These are phyloP conservation scores for Trididemnum miniatum DNA, from an alignment of 23 tunicate species.

Conservation along the genomic window DNA sequence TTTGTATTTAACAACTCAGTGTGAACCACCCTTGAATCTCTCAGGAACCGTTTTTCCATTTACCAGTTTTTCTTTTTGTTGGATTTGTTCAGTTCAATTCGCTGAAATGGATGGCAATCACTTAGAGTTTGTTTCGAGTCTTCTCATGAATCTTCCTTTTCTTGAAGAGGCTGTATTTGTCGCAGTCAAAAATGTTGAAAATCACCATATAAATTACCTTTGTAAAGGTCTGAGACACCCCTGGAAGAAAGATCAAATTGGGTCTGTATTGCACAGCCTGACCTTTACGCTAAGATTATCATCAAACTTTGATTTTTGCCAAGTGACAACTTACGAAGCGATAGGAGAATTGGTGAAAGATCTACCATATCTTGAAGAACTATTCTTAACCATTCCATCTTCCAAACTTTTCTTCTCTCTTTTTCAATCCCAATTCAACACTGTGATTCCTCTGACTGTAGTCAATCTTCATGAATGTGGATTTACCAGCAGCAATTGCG, in stretches of 20 bases:
- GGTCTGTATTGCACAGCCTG: conserved; percentile 40
- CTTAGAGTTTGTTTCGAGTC: conserved; percentile 31
- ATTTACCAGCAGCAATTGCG: conserved; percentile 24
- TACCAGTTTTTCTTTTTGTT: background rate
- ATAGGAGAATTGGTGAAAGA: conserved; percentile 15
- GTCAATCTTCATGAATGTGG: conserved; percentile 23
- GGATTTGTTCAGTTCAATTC: conserved; percentile 43
- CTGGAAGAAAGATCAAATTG: background rate
- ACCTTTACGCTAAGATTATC: conserved; percentile 15
- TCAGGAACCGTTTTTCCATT: conserved; percentile 57
- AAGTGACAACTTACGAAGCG: conserved; percentile 40
- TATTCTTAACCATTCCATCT: conserved; percentile 15
- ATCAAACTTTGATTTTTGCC: conserved; percentile 26
- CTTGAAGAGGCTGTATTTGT: conserved; percentile 37
- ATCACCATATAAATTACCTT: conserved; percentile 19
- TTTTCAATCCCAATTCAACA: background rate
- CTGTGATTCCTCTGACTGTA: conserved; percentile 40
- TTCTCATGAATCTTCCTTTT: conserved; percentile 48
- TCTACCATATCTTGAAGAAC: conserved; percentile 47
- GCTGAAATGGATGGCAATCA: conserved; percentile 16
- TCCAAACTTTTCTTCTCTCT: conserved; percentile 22
- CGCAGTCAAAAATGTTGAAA: conserved; percentile 11
- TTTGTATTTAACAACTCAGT: conserved; percentile 33
- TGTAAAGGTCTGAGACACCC: conserved; percentile 36
- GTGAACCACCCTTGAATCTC: conserved; percentile 48